Base-by-base conservation (phyloP, 2,113 vertebrate genomes). In the Lagenorhynchus albirostris region DNA sequence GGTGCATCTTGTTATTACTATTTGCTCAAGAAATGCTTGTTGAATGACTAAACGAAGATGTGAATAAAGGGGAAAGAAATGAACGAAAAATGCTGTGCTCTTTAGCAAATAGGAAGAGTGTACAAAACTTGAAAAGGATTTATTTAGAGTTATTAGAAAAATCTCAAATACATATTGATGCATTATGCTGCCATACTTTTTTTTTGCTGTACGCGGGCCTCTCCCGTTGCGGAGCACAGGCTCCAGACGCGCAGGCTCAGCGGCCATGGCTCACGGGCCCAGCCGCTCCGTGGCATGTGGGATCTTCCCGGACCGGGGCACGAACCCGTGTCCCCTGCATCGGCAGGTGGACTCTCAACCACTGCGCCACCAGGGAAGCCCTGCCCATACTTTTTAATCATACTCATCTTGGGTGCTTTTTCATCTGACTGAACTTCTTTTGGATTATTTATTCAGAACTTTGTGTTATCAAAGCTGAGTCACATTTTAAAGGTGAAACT, bases 301-400 rank as follows among this genome's bases (percentile, higher is more conserved):
- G 6, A 41, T 41, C 41, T 41, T 41, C 41, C 41, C 41, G 41
- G 41, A 6, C 41, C 41, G 41, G 41, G 41, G 41, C 41, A 41
- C 41, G 41, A 41, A 41, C 41, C 41, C 41, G 41, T 41, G 41
- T 41, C 41, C 41, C 41, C 41, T 41, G 41, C 41, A 41, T 41
- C 41, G 41, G 41, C 41, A 41, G 41, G 41, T 0, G 41, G 41
- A 41, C 41, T 41, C 41, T 41, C 41, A 41, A 41, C 41, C 41
- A 41, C 41, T 41, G 41, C 6, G 41, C 41, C 41, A 41, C 41
- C 41, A 41, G 41, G 41, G 41, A 41, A 41, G 6, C 41, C 6
- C 71, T 82, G 96, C 90, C 89, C 82, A 73, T 96, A 68, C 67
- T 47, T 96, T 93, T 92, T 96, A 97, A 97, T 98, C 96, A 96